Percentiles rank a stretch among this genome's conserved stretches.
Evolutionary conservation across 1,140 invertebrate species (phyloP).

Genomic region (Caenorhabditis elegans): WBcel235 BX284606.5:11582001-11582500

Average conservation of each 20-base stretch:
- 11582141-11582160: neutral
- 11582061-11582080: neutral
- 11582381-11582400: no score
- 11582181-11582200: slow-evolving; percentile 1
- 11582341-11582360: no score
- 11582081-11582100: neutral
- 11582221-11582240: slow-evolving; percentile 3
- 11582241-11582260: slow-evolving; percentile 3
- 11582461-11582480: no score
- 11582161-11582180: slow-evolving; percentile 14
- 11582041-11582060: slow-evolving; percentile 10
- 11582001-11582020: neutral
- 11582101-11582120: slow-evolving; percentile 17
- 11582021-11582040: slow-evolving; percentile 35
- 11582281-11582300: no score
- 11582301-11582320: neutral
- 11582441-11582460: no score
- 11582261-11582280: neutral
- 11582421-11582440: no score
- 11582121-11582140: slow-evolving; percentile 12
- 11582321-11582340: no score
- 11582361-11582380: no score
- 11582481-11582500: no score
- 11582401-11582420: no score
- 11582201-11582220: neutral